Conservation (phyloP, 2,797 vertebrate species). For the Amblyopsis hoosieri region DNA sequence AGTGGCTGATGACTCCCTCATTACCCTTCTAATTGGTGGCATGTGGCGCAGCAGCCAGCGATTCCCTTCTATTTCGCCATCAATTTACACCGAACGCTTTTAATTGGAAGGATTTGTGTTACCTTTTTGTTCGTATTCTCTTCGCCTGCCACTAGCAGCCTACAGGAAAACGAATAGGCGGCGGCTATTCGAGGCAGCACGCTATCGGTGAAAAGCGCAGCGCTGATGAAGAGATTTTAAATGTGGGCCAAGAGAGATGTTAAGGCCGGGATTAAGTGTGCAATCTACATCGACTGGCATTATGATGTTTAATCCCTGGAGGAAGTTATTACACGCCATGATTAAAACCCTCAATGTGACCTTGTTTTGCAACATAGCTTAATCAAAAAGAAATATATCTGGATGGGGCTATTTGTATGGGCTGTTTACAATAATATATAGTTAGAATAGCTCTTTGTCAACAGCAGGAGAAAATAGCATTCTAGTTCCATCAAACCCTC, state of each 20-base stretch:
- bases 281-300: slow-evolving; percentile 53
- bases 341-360: slow-evolving; percentile 54
- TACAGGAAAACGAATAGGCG: slow-evolving; percentile 8
- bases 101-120: slow-evolving; percentile 52
- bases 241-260: slow-evolving; percentile 64
- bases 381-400: not conserved
- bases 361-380: slow-evolving; percentile 4
- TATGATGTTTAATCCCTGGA: slow-evolving; percentile 62
- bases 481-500: slow-evolving; percentile 52
- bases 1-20: slow-evolving; percentile 57
- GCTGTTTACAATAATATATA: slow-evolving; percentile 1
- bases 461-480: slow-evolving; percentile 5
- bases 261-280: slow-evolving; percentile 61
- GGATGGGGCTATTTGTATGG: not conserved
- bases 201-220: slow-evolving; percentile 26
- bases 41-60: slow-evolving; percentile 29
- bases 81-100: slow-evolving; percentile 61
- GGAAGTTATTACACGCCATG: slow-evolving; percentile 55
- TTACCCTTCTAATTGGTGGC: slow-evolving; percentile 57
- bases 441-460: not conserved
- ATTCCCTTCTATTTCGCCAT: slow-evolving; percentile 36
- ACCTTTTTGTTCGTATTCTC: slow-evolving; percentile 24
- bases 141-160: slow-evolving; percentile 12
- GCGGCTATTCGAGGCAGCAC: slow-evolving; percentile 4
- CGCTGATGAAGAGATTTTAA: slow-evolving; percentile 40